A percentile compares a stretch with the other conserved stretches of the same genome.
phyloP scores from a whole-genome alignment of 53 echinoderm and acorn worm genomes.

The Astropecten irregularis region DNA sequence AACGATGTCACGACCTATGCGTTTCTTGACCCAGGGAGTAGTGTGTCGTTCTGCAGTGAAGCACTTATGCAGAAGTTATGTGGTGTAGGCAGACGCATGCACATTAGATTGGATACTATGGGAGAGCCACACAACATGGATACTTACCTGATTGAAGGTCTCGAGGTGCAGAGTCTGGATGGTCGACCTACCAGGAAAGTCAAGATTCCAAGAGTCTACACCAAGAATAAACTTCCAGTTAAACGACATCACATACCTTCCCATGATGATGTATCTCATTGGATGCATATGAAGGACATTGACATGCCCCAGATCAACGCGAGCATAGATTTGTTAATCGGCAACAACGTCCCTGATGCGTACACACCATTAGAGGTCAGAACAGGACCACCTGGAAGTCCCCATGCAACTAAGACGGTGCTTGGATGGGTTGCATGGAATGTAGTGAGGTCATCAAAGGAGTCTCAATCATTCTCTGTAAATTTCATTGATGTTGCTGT shows the following conservation, averaged over 20 bases:
- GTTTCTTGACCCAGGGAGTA: slow-evolving; percentile 63
- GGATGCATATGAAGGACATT: slow-evolving; percentile 22
- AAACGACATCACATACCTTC: slow-evolving; percentile 19
- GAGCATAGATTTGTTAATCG: slow-evolving; percentile 20
- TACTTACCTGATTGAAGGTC: slow-evolving; percentile 4
- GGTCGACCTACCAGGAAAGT: neutral
- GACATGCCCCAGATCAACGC: slow-evolving; percentile 30
- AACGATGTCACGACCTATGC: slow-evolving; percentile 52
- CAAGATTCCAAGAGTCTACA: slow-evolving; percentile 33
- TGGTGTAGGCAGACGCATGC: slow-evolving; percentile 17
- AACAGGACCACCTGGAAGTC: slow-evolving; percentile 1
- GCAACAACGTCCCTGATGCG: slow-evolving; percentile 36
- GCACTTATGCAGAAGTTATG: slow-evolving; percentile 24
- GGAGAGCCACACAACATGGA: slow-evolving; percentile 4
- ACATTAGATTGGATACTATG: slow-evolving; percentile 52
- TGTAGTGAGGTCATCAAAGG: neutral
- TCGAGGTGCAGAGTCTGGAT: slow-evolving; percentile 11
- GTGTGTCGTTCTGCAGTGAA: slow-evolving; percentile 55
- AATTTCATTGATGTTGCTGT: neutral
- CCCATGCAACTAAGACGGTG: slow-evolving; percentile 24
- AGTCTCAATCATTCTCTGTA: neutral
- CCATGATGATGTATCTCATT: slow-evolving; percentile 11
- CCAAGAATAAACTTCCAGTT: slow-evolving; percentile 33
- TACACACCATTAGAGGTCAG: slow-evolving; percentile 25
- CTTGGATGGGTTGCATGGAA: slow-evolving; percentile 15